Base-by-base conservation (phyloP, 2,888 invertebrate genomes). In the Eutolmus rufibarbis region DNA sequence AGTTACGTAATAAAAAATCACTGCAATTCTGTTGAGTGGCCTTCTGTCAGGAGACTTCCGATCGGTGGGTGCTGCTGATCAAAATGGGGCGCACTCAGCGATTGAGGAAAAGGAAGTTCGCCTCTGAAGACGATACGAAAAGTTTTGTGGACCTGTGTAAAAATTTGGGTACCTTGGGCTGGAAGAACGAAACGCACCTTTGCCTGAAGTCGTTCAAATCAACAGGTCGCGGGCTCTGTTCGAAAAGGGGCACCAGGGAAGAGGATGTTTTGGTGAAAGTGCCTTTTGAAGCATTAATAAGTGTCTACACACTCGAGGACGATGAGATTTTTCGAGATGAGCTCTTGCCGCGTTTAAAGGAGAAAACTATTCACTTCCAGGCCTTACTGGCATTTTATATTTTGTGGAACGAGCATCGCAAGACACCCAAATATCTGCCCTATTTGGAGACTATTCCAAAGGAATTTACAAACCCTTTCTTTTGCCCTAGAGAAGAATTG, bases 191-290 rank as follows among this genome's bases (percentile, higher is more conserved):
- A 76, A 93, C 93, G 19, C 93, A 94, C 88, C 91, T 96, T 28
- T 92, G 92, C 34, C 92, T 95, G n/a, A 93, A 94, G 8, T 90
- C 93, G 87, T 97, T 96, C 91, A 89, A 93, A 37, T 91, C 93
- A 12, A 97, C 96, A 5, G 97, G 97, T 9, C 94, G 97, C 87
- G 97, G 97, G 31, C 93, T 97, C 34, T 93, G 95, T 90, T 95
- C 96, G 0, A 94, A 94, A 90, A 93, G 92, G 89, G 92, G 91
- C 74, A 93, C 96, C 51, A 89, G 90, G 9, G 90, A 93, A 34
- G 95, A 95, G 82, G 95, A 95, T 90, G 93, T 94, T 89, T 91
- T 96, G 14, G 94, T 96, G 88, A 94, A 93, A 89, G 90, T 96
- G 87, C 96, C 96, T 2, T 91, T 94, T 37, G 92, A 94, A 89